Evolutionary conservation across 1,140 invertebrate species (phyloP).

Genomic region (Sycobia sp.): DNA sequence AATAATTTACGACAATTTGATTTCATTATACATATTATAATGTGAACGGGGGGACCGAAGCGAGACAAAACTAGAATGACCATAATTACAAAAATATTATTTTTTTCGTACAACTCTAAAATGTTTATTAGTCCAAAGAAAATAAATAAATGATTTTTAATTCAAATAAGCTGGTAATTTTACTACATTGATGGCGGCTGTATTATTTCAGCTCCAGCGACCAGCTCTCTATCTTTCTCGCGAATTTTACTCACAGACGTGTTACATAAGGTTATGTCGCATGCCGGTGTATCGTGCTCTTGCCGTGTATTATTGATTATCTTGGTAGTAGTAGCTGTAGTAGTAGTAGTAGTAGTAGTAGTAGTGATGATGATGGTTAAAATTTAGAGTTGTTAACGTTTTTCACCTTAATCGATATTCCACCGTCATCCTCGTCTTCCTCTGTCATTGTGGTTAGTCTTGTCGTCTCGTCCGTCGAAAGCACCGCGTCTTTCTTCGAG

Average conservation of each 20-base stretch:
- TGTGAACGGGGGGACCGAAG: too few species aligned
- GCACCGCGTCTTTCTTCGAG: conserved; percentile 50
- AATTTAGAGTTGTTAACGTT: conserved; percentile 58
- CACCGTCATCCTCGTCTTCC: conserved; percentile 64
- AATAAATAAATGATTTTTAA: conserved; percentile 4
- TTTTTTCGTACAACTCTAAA: too few species aligned
- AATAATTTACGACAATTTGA: too few species aligned
- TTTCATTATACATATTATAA: too few species aligned
- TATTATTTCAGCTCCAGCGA: conserved; percentile 15
- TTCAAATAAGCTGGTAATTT: conserved; percentile 20
- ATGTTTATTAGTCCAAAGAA: too few species aligned
- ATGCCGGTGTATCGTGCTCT: conserved; percentile 57
- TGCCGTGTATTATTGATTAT: conserved; percentile 49
- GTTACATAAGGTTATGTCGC: conserved; percentile 51
- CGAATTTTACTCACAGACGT: conserved; percentile 53
- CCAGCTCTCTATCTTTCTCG: conserved; percentile 34
- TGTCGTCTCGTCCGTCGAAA: conserved; percentile 53
- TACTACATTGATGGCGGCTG: conserved; percentile 27
- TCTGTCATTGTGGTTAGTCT: conserved; percentile 60
- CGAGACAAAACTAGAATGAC: too few species aligned
- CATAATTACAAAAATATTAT: too few species aligned
- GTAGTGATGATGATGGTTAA: conserved; percentile 46
- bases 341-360: conserved; percentile 27
- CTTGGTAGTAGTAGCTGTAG: conserved; percentile 45
- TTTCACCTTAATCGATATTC: conserved; percentile 68